Evolutionary conservation across 2,113 vertebrate species (phyloP).

Genomic region (Podilymbus podiceps): DNA sequence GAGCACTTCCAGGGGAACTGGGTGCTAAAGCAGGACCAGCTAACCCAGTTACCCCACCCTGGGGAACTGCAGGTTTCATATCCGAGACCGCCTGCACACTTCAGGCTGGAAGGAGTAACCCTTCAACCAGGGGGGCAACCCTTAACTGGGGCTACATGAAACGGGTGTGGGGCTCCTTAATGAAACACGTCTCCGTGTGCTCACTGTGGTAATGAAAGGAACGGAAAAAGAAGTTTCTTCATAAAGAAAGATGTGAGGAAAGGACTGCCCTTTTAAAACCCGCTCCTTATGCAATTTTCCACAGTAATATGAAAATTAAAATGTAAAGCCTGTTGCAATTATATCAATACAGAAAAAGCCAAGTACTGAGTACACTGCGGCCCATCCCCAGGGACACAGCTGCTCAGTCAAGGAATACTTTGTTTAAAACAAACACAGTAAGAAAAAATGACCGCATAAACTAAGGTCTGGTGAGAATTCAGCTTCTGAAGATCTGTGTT

Average conservation of each 20-base stretch:
- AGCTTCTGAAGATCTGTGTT: not conserved
- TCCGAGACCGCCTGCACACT: not conserved
- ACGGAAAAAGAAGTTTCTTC: not conserved
- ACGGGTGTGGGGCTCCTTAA: not conserved
- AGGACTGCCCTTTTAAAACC: not conserved
- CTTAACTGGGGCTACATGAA: not conserved
- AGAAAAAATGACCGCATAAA: not conserved
- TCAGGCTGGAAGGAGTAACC: not conserved
- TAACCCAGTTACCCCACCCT: not conserved
- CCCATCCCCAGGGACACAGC: not conserved
- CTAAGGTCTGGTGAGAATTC: not conserved
- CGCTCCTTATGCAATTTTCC: not conserved
- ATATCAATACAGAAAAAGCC: not conserved
- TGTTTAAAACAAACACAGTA: not conserved
- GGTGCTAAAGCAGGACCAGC: not conserved
- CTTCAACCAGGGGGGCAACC: not conserved
- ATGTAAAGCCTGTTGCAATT: not conserved
- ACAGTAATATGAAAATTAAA: not conserved
- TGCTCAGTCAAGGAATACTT: not conserved
- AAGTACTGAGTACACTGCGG: not conserved
- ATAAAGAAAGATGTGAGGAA: not conserved
- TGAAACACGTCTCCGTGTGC: rapidly evolving
- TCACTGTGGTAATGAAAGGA: not conserved
- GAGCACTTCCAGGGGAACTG: not conserved
- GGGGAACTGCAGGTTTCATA: not conserved